Conservation (phyloP, 2,888 invertebrate species). For the Cecidostiba fungosa region DNA sequence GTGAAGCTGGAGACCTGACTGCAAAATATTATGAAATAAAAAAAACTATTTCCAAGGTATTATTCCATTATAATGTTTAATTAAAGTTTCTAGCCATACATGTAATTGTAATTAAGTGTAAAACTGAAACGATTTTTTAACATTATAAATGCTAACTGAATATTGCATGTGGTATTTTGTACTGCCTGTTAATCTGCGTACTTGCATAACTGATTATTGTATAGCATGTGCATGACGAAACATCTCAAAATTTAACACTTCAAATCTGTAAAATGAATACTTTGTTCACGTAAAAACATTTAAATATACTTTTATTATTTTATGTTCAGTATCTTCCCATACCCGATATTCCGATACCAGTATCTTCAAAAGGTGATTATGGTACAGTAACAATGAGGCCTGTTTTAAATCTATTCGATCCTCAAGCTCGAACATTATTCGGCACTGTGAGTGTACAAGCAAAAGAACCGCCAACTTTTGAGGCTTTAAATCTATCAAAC, state of each 20-base stretch:
- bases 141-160: too few relatives aligned
- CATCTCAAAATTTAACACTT: neutral
- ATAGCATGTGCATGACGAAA: neutral
- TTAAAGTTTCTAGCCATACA: neutral
- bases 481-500: conserved; percentile 78
- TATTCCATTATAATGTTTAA: neutral
- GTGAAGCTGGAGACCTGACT: conserved; percentile 94
- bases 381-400: conserved; percentile 83
- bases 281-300: neutral
- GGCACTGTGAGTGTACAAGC: conserved; percentile 69
- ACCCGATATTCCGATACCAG: conserved; percentile 81
- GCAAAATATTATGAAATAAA: conserved; percentile 89
- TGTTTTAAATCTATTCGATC: conserved; percentile 79
- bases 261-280: neutral
- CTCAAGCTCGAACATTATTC: conserved; percentile 73
- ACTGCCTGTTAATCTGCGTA: neutral
- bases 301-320: neutral
- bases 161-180: neutral
- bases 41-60: conserved; percentile 83
- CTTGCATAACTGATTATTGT: neutral
- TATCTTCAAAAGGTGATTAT: conserved; percentile 84
- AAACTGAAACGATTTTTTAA: too few relatives aligned
- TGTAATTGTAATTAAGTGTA: too few relatives aligned
- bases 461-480: conserved; percentile 81
- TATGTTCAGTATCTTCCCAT: conserved; percentile 83